phyloP scores from a whole-genome alignment of 1,140 invertebrate genomes.

The Drosophila subpulchrella region DNA sequence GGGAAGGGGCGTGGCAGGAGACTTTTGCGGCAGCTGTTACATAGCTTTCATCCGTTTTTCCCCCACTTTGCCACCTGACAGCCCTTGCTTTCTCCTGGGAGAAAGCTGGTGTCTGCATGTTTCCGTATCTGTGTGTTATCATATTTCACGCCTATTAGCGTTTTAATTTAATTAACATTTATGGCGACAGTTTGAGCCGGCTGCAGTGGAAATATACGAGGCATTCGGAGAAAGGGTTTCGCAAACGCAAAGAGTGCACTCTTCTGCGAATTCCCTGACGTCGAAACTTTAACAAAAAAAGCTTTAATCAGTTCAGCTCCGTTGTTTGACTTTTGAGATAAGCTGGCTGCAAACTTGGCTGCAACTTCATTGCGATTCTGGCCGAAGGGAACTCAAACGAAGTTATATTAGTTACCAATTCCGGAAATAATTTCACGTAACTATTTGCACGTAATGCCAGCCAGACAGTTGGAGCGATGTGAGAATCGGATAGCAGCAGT shows the following conservation, averaged over 20 bases:
- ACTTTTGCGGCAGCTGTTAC: conserved; percentile 62
- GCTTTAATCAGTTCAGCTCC: conserved; percentile 8
- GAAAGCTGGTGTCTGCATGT: conserved; percentile 9
- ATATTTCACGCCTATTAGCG: conserved; percentile 81
- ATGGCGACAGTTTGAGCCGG: conserved; percentile 73
- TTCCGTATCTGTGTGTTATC: conserved; percentile 63
- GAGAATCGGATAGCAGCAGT: conserved; percentile 20
- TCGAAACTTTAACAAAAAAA: conserved; percentile 12
- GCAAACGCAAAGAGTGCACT: no score
- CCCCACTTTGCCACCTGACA: conserved; percentile 33
- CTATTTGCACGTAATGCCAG: conserved; percentile 72
- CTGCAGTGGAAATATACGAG: conserved; percentile 38
- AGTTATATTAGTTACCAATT: conserved; percentile 73
- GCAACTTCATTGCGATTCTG: conserved; percentile 71
- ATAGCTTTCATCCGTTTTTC: conserved; percentile 11
- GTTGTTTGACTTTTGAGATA: conserved; percentile 47
- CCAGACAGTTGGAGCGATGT: conserved; percentile 20
- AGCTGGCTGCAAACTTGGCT: conserved; percentile 41
- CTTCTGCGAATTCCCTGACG: background rate
- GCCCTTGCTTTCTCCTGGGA: conserved; percentile 1
- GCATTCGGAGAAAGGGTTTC: conserved; percentile 4
- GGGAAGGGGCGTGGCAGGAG: conserved; percentile 3
- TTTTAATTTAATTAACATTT: conserved; percentile 82
- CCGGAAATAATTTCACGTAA: conserved; percentile 80
- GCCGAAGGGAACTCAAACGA: conserved; percentile 50